Evolutionary conservation across 2,113 vertebrate species (phyloP).

Genomic region (Eulemur macaco): DNA sequence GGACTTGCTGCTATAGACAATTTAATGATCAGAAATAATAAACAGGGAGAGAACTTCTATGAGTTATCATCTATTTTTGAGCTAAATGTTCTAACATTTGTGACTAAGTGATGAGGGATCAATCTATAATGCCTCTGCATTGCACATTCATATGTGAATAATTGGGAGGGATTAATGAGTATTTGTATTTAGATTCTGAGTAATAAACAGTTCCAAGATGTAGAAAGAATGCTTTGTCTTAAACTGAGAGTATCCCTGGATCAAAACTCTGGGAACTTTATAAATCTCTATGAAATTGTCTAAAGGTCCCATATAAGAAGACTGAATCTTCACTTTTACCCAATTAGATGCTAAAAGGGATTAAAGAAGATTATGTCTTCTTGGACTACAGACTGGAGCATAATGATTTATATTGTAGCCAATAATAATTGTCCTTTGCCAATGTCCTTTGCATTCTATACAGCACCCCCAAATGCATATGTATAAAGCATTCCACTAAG

Average conservation of each 20-base stretch:
- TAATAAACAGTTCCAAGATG: not conserved
- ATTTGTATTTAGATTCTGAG: not conserved
- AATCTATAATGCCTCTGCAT: not conserved
- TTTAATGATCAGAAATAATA: constrained; percentile 38
- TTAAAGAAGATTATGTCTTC: not conserved
- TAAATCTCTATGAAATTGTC: not conserved
- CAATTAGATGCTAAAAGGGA: not conserved
- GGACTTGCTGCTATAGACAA: not conserved
- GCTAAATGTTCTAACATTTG: constrained; percentile 38
- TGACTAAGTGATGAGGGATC: constrained; percentile 60
- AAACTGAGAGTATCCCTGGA: not conserved
- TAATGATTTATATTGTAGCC: not conserved
- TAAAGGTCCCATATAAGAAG: not conserved
- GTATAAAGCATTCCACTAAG: not conserved
- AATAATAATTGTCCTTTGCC: not conserved
- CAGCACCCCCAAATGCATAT: accelerated
- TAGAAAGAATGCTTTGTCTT: not conserved
- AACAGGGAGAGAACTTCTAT: constrained; percentile 6
- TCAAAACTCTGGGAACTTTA: not conserved
- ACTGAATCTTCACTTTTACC: not conserved
- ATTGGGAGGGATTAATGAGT: not conserved
- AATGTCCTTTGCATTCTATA: not conserved
- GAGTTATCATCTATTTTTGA: constrained; percentile 61
- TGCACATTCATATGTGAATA: constrained; percentile 9
- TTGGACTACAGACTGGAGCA: not conserved